These are phyloP conservation scores for Drosophila sordidula DNA, from an alignment of 2,888 invertebrate species.

Conservation along the genomic window DNA sequence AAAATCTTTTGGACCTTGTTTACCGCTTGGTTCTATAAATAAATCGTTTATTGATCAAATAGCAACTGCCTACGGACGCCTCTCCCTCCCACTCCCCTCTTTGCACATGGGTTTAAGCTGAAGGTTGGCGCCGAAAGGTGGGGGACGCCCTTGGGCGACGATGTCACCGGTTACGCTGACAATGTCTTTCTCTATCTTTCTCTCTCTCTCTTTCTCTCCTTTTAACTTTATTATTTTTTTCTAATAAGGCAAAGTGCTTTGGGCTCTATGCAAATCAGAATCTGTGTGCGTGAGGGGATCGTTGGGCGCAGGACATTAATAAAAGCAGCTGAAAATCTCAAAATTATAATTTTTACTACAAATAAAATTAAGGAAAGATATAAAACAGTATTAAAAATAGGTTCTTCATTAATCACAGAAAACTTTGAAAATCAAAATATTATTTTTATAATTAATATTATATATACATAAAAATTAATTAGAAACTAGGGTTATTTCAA, in stretches of 20 bases:
- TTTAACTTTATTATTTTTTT: conserved; percentile 5
- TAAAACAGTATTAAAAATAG: too few species aligned
- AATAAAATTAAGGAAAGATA: too few species aligned
- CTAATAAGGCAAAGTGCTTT: conserved; percentile 54
- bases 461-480: too few species aligned
- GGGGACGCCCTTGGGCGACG: conserved; percentile 17
- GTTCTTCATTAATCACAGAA: too few species aligned
- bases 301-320: neutral
- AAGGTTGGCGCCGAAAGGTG: conserved; percentile 30
- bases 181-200: conserved; percentile 1
- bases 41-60: conserved; percentile 74
- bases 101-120: conserved; percentile 41
- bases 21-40: conserved; percentile 60
- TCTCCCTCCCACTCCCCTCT: neutral
- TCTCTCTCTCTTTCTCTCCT: neutral
- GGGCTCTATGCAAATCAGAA: conserved; percentile 8
- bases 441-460: too few species aligned
- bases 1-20: conserved; percentile 30
- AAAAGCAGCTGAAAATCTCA: neutral
- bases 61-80: conserved; percentile 47
- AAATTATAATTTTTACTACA: neutral
- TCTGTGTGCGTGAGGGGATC: conserved; percentile 7
- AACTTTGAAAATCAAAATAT: too few species aligned
- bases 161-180: conserved; percentile 42
- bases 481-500: too few species aligned